Evolutionary conservation across 2,113 vertebrate species (phyloP).

Genomic region (Paedocypris sp.): DNA sequence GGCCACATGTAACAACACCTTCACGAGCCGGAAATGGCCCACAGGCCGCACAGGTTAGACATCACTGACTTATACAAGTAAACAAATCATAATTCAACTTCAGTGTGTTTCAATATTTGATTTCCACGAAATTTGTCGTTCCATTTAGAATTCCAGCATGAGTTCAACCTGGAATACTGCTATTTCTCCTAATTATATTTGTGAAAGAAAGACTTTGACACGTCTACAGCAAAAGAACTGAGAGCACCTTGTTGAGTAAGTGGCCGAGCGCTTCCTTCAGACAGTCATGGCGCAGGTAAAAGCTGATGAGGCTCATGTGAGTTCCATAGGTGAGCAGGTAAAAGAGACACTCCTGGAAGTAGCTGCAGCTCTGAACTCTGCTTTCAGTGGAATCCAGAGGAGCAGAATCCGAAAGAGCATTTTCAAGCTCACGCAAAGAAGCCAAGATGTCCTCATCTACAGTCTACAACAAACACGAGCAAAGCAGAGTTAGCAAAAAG

Average conservation of each 20-base stretch:
- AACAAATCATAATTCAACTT: too few relatives aligned
- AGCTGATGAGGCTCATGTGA: conserved; percentile 80
- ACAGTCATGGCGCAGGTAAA: conserved; percentile 81
- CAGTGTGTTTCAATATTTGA: too few relatives aligned
- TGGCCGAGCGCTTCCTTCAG: conserved; percentile 77
- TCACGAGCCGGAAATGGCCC: too few relatives aligned
- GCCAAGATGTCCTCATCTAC: conserved; percentile 80
- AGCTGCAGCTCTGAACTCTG: conserved; percentile 55
- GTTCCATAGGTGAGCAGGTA: conserved; percentile 84
- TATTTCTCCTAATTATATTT: too few relatives aligned
- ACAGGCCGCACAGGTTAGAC: too few relatives aligned
- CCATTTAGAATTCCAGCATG: too few relatives aligned
- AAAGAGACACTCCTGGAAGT: conserved; percentile 84
- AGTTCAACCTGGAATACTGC: too few relatives aligned
- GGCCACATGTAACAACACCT: too few relatives aligned
- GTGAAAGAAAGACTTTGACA: not conserved
- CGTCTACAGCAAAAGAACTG: too few relatives aligned
- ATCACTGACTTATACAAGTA: too few relatives aligned
- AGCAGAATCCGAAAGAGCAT: conserved; percentile 60
- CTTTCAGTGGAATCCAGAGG: conserved; percentile 64
- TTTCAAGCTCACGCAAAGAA: conserved; percentile 79
- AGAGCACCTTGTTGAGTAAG: conserved; percentile 82
- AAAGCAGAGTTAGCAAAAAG: too few relatives aligned
- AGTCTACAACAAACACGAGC: conserved; percentile 29
- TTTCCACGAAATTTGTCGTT: too few relatives aligned